Base-by-base conservation (phyloP, 1,140 invertebrate species). In the Bradysia coprophila region DNA sequence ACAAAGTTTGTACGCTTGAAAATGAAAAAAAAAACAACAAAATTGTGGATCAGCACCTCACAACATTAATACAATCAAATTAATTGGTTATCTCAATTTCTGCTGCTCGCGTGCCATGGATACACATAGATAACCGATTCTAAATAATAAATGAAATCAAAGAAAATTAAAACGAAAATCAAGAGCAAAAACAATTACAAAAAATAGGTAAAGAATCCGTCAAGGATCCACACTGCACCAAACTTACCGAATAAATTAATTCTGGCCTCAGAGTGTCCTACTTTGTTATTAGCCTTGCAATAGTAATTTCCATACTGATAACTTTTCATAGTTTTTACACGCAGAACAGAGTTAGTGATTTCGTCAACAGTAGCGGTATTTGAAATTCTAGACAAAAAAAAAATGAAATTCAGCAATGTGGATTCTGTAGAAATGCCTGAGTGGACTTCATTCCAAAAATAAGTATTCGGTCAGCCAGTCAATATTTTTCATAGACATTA, bases 291-390 rank as follows among this genome's bases (percentile, higher is more conserved):
- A 15, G 83, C 83, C 45, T 70, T 74, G 54, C 84, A 88, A 1
- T 68, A 62, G 49, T 84, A 88, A 38, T 74, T 62, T 2, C 83
- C 82, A 49, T 77, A 86, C 49, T 87, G 81, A 33, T 70, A 62
- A 48, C 82, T 84, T 51, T 84, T 77, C 43, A 86, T 76, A 6
- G 78, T 82, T 19, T 78, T 77, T 0, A 86, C 71, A 41, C 80
- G 67, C 38, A 88, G 57, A 1, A 80, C 83, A 2, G 80, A 81
- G 40, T 82, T 80, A 0, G 80, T 84, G 42, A 76, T 81, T 51
- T 85, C 80, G 52, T 83, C 78, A 11, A 74, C 74, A 9, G 77
- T 79, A 4, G 80, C 77, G 47, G 81, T 84, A 52, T 82, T 77
- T 6, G 80, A 78, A 46, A 87, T 78, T 48, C 72, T 76, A 49